Conservation (phyloP, 2,888 invertebrate genomes). For the Steinernema hermaphroditum region DNA sequence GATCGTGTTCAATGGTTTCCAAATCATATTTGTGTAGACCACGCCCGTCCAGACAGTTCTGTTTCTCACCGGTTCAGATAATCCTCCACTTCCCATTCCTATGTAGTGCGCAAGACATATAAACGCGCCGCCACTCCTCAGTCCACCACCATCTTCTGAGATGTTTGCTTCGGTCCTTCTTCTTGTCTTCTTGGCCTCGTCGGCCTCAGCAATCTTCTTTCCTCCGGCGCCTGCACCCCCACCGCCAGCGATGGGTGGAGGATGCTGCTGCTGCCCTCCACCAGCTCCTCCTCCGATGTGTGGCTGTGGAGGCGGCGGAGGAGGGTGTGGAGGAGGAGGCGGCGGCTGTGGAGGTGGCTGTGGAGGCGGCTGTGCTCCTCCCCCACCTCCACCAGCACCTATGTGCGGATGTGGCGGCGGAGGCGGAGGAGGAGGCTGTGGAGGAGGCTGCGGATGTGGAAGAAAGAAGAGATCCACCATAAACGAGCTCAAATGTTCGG, state of each 20-base stretch:
- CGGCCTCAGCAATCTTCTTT: background rate
- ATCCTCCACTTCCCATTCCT: conserved; percentile 3
- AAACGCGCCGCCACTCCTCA: background rate
- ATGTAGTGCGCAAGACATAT: background rate
- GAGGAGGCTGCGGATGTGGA: background rate
- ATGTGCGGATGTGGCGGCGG: background rate
- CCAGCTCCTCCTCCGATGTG: background rate
- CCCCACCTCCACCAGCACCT: background rate
- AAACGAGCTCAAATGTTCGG: background rate
- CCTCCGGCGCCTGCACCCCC: background rate
- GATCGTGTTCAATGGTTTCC: background rate
- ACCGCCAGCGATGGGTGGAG: background rate
- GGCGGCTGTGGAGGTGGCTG: background rate
- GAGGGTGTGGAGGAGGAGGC: too few species aligned
- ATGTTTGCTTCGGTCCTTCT: background rate
- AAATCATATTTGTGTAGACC: background rate
- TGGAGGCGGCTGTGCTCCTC: background rate
- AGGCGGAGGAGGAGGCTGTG: background rate
- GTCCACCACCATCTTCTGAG: background rate
- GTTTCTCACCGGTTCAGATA: background rate
- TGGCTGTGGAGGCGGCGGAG: too few species aligned
- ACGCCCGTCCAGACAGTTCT: background rate
- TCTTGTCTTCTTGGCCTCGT: background rate
- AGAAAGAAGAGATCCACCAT: background rate
- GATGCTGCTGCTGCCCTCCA: background rate